phyloP scores from a whole-genome alignment of 2,797 vertebrate genomes.

The Pseudocheirus occidentalis region DNA sequence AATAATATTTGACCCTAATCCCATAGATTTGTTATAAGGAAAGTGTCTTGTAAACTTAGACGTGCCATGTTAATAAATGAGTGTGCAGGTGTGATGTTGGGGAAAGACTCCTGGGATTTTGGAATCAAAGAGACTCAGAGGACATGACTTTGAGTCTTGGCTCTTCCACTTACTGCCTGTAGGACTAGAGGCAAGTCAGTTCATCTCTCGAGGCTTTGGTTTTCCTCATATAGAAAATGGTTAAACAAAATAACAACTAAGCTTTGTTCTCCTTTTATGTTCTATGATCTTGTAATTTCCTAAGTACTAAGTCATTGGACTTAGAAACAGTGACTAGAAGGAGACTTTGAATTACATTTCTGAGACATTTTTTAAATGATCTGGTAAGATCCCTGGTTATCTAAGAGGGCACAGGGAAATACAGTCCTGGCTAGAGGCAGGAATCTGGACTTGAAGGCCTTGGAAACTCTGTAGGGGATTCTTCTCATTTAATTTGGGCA shows the following conservation, averaged over 20 bases:
- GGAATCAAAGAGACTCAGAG: not conserved
- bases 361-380: constrained; percentile 22
- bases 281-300: not conserved
- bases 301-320: not conserved
- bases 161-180: not conserved
- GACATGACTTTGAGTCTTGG: not conserved
- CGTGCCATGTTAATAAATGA: not conserved
- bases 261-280: not conserved
- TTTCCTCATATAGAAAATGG: not conserved
- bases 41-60: not conserved
- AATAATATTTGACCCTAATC: not conserved
- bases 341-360: not conserved
- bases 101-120: not conserved
- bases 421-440: not conserved
- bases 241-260: not conserved
- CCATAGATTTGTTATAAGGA: not conserved
- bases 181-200: not conserved
- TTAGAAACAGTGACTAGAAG: not conserved
- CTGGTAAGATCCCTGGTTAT: not conserved
- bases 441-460: not conserved
- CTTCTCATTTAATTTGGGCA: not conserved
- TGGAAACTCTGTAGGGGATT: not conserved
- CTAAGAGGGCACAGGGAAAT: not conserved
- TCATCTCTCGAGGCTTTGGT: not conserved
- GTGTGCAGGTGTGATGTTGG: not conserved